Evolutionary conservation across 2,113 vertebrate species (phyloP).

Genomic region (Cinclus cinclus): DNA sequence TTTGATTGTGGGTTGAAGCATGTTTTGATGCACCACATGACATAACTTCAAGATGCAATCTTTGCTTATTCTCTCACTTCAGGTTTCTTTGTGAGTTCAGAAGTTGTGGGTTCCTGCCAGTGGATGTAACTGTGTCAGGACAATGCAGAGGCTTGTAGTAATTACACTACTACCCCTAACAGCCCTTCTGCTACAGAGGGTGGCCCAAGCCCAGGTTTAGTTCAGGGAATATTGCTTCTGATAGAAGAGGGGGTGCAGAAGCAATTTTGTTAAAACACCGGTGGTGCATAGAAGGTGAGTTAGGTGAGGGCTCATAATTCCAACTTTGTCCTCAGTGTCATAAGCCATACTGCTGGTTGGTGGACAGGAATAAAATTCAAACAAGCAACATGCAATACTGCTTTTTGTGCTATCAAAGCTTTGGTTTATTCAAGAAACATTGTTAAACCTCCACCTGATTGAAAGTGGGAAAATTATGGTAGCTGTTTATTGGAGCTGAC

Average conservation of each 20-base stretch:
- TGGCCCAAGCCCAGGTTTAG: background rate
- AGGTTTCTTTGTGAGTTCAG: background rate
- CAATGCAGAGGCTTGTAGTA: background rate
- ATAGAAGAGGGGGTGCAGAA: background rate
- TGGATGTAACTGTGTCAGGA: accelerated
- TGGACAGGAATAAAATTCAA: background rate
- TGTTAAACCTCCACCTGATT: background rate
- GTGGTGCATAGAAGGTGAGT: background rate
- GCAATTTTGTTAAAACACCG: background rate
- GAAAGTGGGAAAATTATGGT: background rate
- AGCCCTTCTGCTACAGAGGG: background rate
- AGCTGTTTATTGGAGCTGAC: background rate
- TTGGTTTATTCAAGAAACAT: background rate
- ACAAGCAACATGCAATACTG: background rate
- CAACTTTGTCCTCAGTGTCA: background rate
- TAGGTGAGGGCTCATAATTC: background rate
- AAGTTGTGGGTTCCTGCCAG: background rate
- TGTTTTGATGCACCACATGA: background rate
- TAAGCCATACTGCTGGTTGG: background rate
- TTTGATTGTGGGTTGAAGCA: accelerated
- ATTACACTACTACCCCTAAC: background rate
- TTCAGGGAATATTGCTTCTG: background rate
- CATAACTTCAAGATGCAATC: background rate
- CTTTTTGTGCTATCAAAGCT: background rate
- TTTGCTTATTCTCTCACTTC: background rate